A percentile compares a stretch with the other conserved stretches of the same genome.
phyloP scores from a whole-genome alignment of 2,888 invertebrate species.

The Diarsia rubi region DNA sequence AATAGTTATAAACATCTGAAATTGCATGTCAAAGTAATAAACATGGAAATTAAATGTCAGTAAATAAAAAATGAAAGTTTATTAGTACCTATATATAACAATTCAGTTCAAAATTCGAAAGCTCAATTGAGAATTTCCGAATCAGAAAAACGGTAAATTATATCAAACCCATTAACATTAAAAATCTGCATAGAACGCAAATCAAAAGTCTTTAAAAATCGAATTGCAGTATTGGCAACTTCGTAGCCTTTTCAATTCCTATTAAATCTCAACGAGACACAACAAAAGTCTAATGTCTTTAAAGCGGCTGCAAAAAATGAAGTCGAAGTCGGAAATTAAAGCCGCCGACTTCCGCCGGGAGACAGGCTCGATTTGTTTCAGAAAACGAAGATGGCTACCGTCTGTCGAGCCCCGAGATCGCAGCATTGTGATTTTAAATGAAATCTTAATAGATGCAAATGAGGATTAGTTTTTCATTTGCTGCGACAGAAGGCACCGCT shows the following conservation, averaged over 20 bases:
- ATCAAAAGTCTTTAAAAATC: constrained; percentile 39
- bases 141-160: background rate
- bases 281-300: constrained; percentile 67
- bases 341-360: constrained; percentile 71
- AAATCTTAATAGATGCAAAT: constrained; percentile 70
- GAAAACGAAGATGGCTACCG: constrained; percentile 57
- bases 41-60: too few species aligned
- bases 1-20: too few species aligned
- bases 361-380: constrained; percentile 78
- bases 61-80: too few species aligned
- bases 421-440: constrained; percentile 75
- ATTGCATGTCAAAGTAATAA: too few species aligned
- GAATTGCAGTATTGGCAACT: constrained; percentile 39
- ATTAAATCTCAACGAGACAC: constrained; percentile 55
- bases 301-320: constrained; percentile 67
- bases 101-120: background rate
- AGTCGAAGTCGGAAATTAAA: constrained; percentile 79
- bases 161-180: background rate
- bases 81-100: too few species aligned
- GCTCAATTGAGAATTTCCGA: background rate
- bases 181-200: background rate
- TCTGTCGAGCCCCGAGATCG: constrained; percentile 45
- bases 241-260: constrained; percentile 34
- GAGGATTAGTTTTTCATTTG: constrained; percentile 65
- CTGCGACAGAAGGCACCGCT: constrained; percentile 51